A percentile compares a stretch with the other conserved stretches of the same genome.
Conservation (phyloP, 1,140 invertebrate genomes). For the Radopholus similis region DNA sequence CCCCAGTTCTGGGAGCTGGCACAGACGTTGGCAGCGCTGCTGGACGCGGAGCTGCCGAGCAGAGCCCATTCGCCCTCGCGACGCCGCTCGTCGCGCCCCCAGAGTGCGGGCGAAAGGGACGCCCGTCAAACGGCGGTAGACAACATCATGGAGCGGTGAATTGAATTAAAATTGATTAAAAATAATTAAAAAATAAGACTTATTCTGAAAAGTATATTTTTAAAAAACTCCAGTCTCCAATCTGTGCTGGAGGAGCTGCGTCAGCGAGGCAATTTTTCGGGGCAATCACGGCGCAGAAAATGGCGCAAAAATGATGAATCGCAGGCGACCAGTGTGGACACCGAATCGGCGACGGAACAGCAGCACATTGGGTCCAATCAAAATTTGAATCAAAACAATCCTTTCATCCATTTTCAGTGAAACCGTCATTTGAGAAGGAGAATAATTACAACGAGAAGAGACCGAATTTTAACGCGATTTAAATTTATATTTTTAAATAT, state of each 20-base stretch:
- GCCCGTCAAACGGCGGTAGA: constrained; percentile 9
- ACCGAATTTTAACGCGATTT: too few species aligned
- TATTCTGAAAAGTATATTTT: background rate
- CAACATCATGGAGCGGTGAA: constrained; percentile 3
- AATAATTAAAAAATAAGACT: background rate
- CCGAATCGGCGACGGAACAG: too few species aligned
- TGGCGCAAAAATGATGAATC: too few species aligned
- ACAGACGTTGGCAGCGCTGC: constrained; percentile 4
- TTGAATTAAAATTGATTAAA: background rate
- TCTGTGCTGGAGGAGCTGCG: background rate
- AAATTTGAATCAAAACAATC: too few species aligned
- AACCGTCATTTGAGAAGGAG: too few species aligned
- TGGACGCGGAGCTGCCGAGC: background rate
- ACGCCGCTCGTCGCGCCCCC: background rate
- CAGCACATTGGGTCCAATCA: too few species aligned
- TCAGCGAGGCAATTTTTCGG: too few species aligned
- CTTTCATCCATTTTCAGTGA: too few species aligned
- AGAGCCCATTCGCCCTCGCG: background rate
- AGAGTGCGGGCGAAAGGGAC: constrained; percentile 7
- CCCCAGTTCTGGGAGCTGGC: constrained; percentile 13
- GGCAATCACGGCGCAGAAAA: too few species aligned
- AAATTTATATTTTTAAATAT: too few species aligned
- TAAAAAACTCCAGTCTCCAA: background rate
- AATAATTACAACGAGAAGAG: too few species aligned
- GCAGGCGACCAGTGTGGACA: too few species aligned